Base-by-base conservation (phyloP, 2,888 invertebrate genomes). In the Caenorhabditis virilis region DNA sequence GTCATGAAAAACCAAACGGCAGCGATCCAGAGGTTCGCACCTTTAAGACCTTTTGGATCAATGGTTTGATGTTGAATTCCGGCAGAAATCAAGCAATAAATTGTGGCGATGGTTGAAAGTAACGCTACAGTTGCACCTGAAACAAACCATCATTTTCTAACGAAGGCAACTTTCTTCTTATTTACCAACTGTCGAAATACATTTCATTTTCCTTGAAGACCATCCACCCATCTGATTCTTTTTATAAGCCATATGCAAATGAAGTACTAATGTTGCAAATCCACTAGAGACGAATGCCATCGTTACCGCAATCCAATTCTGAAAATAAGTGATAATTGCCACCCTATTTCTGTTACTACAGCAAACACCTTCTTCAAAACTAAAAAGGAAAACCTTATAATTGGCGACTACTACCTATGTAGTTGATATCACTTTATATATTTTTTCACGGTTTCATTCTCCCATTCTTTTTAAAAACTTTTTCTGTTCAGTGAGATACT, bases 1-100 rank as follows among this genome's bases (percentile, higher is more conserved):
- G 77, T 74, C 80, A 80, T 80, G 70, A 78, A 78, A 39, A 72
- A 77, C 80, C 80, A 80, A 4, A 80, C 78, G 20, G 78, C 77
- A 1, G 75, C 71, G 43, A 80, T 78, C 80, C 80, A 80, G 23
- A 77, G 61, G 49, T 80, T 80, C 39, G 76, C 74, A 35, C 78
- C 77, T 60, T 57, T 68, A 18, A 79, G 66, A 71, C 71, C 71
- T 33, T 63, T 50, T 22, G 43, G 45, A 16, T 72, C 67, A n/a
- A 80, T 33, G 2, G 70, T 72, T 52, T 79, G 79, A 30, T 74
- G 62, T 30, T 65, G 60, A 41, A 80, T 54, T 38, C 74, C 79
- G 26, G 79, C 80, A 1, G 66, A 43, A 3, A 78, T 61, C 39
- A 80, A 43, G 43, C 74, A 78, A 15, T 68, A 73, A 15, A 72